Base-by-base conservation (phyloP, 1,140 invertebrate genomes). In the Araneus ventricosus region DNA sequence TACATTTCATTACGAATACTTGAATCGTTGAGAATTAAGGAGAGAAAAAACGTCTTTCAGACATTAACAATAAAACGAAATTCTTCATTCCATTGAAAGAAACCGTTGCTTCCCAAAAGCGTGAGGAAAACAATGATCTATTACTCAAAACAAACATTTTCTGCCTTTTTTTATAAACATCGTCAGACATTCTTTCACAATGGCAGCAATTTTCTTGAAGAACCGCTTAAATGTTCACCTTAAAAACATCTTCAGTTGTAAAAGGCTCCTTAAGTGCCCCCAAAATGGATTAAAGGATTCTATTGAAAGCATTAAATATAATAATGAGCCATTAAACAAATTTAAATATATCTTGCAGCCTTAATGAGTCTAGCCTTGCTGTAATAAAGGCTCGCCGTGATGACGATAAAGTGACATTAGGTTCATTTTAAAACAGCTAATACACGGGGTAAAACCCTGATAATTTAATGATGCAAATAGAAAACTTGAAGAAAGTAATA, bases 251-350 rank as follows among this genome's bases (percentile, higher is more conserved):
- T 41, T 52, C 6, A 27, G 80, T n/a, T 27, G 22, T n/a, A 45
- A 75, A 80, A 80, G 4, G 30, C 8, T 4, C 6, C 37, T 37
- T 80, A 82, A 82, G 80, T 82, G 22, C 8, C 45, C 39, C 2
- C 37, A 82, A 82, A 82, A 82, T 82, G 39, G 80, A 45, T 82
- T 82, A 45, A 82, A 82, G n/a, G 80, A 82, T 24, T 30, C 17
- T n/a, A 45, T 82, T 52, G 39, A 24, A 52, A 52, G 22, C 80
- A 45, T 82, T 82, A 82, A 82, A 52, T 27, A 30, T 45, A 52
- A 82, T 82, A 45, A 82, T 52, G 39, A 82, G 7, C 41, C 41
- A 82, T 82, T 82, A 82, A 82, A 82, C 27, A 45, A 45, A 82
- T 82, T 82, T 82, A 82, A 82, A 82, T 30, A 75, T 34, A 34